Base-by-base conservation (phyloP, 2,888 invertebrate genomes). In the Glyphotaelius pellucidus region DNA sequence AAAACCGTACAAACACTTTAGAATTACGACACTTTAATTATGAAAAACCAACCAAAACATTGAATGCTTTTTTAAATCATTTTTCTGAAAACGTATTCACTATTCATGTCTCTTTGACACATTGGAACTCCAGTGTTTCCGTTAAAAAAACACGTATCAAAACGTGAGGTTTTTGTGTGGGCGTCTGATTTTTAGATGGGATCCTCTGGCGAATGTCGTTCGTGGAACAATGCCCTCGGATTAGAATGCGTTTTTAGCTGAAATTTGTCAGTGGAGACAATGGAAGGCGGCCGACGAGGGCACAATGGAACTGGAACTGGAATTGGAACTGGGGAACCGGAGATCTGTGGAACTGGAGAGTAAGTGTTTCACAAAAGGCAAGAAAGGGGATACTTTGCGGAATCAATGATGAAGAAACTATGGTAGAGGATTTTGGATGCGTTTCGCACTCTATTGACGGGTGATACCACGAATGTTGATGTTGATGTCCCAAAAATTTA, bases 251-350 rank as follows among this genome's bases (percentile, higher is more conserved):
- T 83, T 38, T 83, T 38, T 38, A 38, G 83, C 35, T 35, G 83
- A 83, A 83, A 83, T 83, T 83, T 83, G 83, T 83, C 83, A 83
- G 83, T 35, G 25, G 83, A 38, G 35, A 83, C 83, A 83, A 83
- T 25, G 83, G 83, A 32, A 19, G 32, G 83, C 35, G 83, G 83
- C 83, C 35, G 32, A 38, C 25, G 83, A 32, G 83, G 83, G 83
- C 19, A 83, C 25, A 83, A 83, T 83, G 35, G 35, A 25, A 12
- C 83, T 15, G 67, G 67, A 25, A 67, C 25, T 67, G 67, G 25
- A 25, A 12, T 32, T 32, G 67, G 9, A 67, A 67, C 67, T 67
- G 25, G 25, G 25, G 67, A 67, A 67, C 67, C 67, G 67, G 67
- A 67, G 67, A 67, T 25, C 25, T 25, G 25, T 67, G 67, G 67